Evolutionary conservation across 2,113 vertebrate genomes (phyloP), one percentile per base, ranked within the genome.

Genomic region (Proterorhinus semilunaris): DNA sequence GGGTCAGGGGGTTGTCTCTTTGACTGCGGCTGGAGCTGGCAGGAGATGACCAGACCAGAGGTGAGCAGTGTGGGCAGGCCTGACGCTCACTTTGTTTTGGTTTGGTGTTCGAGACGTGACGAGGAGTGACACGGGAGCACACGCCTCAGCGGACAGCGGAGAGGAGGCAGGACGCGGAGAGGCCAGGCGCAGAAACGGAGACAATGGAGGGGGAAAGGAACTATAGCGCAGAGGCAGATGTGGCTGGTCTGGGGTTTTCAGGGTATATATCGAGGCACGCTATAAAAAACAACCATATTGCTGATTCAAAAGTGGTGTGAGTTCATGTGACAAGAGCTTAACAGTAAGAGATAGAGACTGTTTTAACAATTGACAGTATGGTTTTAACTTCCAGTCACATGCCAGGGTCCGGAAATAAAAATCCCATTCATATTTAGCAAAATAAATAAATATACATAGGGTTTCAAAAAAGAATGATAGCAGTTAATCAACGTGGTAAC

Each of bases 41-140:
- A 78, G 71, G 58, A 65, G 65, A 65, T 53, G 71, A 54, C 68
- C 52, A 77, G 67, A 78, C 65, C 75, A 78, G 72, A 70, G 78
- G 65, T 73, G 64, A 83, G 76, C 62, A 66, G 69, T 81, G 63
- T 67, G 62, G 79, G 62, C 83, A 83, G 75, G 76, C 83, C 74
- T 82, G 87, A 83, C 44, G 54, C 77, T 78, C 72, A 55, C 65
- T 84, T 84, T 80, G 70, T 83, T 83, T 86, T 81, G 78, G 68
- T 66, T 87, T 66, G 69, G 80, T 74, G 79, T 79, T 65, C 77
- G 70, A 66, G 74, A 82, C 71, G 65, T 83, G 62, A 89, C 49
- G 57, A 69, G 66, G 81, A 79, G 80, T 80, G 80, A 84, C 66
- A 53, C 72, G 4, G 7, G 66, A 65, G 74, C 51, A 67, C 75